phyloP scores from a whole-genome alignment of 2,888 invertebrate species.

The Tipula vernalis region DNA sequence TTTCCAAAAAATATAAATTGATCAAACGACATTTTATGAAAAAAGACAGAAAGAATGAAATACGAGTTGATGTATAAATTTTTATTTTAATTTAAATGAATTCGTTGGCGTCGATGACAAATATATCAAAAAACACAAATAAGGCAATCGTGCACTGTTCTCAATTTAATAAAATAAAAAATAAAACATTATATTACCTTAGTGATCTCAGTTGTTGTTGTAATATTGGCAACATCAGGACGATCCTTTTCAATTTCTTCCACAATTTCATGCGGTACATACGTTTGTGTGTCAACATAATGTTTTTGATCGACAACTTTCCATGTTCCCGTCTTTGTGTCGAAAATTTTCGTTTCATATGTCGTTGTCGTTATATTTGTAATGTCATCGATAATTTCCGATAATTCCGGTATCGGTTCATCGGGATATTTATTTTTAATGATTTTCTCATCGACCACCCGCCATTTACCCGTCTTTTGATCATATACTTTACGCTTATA shows the following conservation, averaged over 20 bases:
- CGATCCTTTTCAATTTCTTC: slow-evolving; percentile 37
- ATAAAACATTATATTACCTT: slow-evolving; percentile 25
- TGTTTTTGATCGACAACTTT: slow-evolving; percentile 36
- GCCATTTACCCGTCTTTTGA: slow-evolving; percentile 33
- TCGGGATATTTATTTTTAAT: slow-evolving; percentile 31
- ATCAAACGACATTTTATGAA: not conserved
- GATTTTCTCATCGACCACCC: slow-evolving; percentile 40
- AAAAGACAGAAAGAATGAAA: not conserved
- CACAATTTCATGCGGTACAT: slow-evolving; percentile 35
- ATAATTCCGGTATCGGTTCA: slow-evolving; percentile 24
- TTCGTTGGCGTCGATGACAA: not conserved
- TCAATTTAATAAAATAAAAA: not conserved
- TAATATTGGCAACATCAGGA: slow-evolving; percentile 36
- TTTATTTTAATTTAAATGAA: not conserved
- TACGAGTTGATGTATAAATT: not conserved
- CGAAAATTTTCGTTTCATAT: slow-evolving; percentile 35
- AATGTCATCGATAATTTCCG: slow-evolving; percentile 36
- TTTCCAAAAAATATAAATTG: not conserved
- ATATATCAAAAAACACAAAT: not conserved
- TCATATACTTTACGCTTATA: slow-evolving; percentile 36
- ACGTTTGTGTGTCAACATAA: slow-evolving; percentile 32
- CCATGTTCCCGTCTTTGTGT: slow-evolving; percentile 35
- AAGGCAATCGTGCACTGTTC: not conserved
- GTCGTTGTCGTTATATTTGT: slow-evolving; percentile 35
- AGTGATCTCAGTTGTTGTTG: slow-evolving; percentile 36